Conservation (phyloP, 2,113 vertebrate genomes). For the Mohoua ochrocephala region DNA sequence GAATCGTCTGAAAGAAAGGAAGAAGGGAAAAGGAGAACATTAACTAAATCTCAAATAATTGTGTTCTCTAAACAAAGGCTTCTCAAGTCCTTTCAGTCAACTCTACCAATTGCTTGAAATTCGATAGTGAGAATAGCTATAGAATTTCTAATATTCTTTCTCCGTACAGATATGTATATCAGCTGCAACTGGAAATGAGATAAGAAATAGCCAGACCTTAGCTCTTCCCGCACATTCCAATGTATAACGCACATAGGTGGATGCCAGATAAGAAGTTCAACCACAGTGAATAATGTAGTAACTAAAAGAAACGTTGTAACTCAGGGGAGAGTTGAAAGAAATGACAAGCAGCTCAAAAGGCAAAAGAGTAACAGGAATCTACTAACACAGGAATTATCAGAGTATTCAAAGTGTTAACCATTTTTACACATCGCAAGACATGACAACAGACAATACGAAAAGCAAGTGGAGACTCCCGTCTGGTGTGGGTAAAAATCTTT, state of each 20-base stretch:
- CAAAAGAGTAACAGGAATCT: not conserved
- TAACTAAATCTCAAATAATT: not conserved
- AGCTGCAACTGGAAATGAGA: not conserved
- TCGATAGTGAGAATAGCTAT: not conserved
- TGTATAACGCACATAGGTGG: not conserved
- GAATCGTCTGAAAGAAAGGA: conserved; percentile 72
- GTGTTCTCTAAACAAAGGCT: not conserved
- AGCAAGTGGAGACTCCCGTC: not conserved
- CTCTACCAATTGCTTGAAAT: not conserved
- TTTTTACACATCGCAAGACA: not conserved
- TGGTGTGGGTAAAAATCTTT: not conserved
- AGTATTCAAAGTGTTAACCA: not conserved
- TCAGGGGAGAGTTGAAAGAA: not conserved
- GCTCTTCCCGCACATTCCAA: not conserved
- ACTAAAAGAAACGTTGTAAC: not conserved
- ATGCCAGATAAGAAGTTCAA: not conserved
- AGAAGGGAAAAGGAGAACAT: conserved; percentile 33
- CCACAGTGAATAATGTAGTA: not conserved
- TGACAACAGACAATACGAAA: not conserved
- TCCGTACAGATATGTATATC: not conserved
- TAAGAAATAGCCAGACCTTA: not conserved
- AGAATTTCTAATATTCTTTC: not conserved
- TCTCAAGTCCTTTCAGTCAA: not conserved
- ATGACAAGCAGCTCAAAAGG: not conserved
- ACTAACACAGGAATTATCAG: not conserved